These are phyloP conservation scores for Eretmocerus hayati DNA, from an alignment of 2,888 invertebrate species.

Conservation along the genomic window DNA sequence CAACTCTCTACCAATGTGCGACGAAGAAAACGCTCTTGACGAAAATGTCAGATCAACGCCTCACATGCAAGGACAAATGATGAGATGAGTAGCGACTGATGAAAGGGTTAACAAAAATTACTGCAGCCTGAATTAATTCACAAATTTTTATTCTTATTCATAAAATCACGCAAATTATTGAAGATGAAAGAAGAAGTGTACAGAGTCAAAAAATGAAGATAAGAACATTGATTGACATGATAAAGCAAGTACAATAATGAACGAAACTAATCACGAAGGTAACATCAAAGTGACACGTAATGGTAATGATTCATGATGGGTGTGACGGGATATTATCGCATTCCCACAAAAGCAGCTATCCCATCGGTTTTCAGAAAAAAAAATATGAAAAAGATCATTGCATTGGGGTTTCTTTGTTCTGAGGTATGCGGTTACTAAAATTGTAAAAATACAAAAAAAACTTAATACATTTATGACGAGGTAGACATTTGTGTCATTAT, in stretches of 20 bases:
- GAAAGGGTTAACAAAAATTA: slow-evolving; percentile 30
- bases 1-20: too few species aligned
- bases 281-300: slow-evolving; percentile 20
- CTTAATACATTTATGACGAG: slow-evolving; percentile 37
- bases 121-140: slow-evolving; percentile 20
- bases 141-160: slow-evolving; percentile 4
- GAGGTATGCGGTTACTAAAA: slow-evolving; percentile 46
- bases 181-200: slow-evolving; percentile 21
- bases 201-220: slow-evolving; percentile 25
- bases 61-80: not conserved
- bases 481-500: slow-evolving; percentile 36
- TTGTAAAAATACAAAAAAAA: slow-evolving; percentile 41
- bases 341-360: slow-evolving; percentile 13
- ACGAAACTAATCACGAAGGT: slow-evolving; percentile 21
- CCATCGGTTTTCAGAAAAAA: slow-evolving; percentile 5
- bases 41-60: slow-evolving; percentile 30
- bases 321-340: slow-evolving; percentile 20
- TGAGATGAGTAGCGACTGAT: slow-evolving; percentile 23
- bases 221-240: slow-evolving; percentile 9
- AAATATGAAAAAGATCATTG: slow-evolving; percentile 6
- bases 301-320: slow-evolving; percentile 17
- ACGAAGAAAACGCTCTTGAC: too few species aligned
- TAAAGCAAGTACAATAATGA: slow-evolving; percentile 16
- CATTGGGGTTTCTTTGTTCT: slow-evolving; percentile 34
- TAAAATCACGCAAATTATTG: slow-evolving; percentile 7